A percentile compares a stretch with the other conserved stretches of the same genome.
Evolutionary conservation across 2,888 invertebrate genomes (phyloP).

Genomic region (Chaetogeoica ovagalla): DNA sequence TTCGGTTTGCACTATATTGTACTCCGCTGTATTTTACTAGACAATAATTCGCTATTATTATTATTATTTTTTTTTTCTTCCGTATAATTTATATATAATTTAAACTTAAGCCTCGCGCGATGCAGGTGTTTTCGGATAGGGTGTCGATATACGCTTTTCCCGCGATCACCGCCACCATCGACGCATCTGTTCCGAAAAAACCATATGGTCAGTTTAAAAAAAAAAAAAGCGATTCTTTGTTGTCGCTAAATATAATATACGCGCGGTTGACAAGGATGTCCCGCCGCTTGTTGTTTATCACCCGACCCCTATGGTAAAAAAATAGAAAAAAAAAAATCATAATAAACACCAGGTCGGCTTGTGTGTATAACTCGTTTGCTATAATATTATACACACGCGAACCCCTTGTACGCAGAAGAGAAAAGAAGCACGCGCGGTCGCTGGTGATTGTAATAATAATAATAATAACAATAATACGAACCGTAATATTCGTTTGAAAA

Average conservation of each 20-base stretch:
- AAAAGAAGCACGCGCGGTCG: no score
- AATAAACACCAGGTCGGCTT: not conserved
- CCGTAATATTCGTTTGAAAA: no score
- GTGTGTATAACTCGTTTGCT: not conserved
- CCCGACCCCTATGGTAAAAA: constrained; percentile 10
- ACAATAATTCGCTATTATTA: no score
- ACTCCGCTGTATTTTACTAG: no score
- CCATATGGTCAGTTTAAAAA: constrained; percentile 31
- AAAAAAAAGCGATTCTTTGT: constrained; percentile 35
- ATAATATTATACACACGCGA: no score
- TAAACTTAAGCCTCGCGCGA: not conserved
- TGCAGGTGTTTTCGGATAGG: constrained; percentile 6
- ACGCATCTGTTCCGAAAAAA: constrained; percentile 37
- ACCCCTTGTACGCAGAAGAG: no score
- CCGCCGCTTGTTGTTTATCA: not conserved
- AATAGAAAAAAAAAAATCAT: no score
- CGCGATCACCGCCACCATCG: not conserved
- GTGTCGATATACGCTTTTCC: not conserved
- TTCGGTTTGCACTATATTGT: not conserved
- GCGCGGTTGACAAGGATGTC: not conserved
- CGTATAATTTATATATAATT: no score
- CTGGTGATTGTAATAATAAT: no score
- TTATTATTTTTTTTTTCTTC: no score
- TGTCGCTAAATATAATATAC: constrained; percentile 8
- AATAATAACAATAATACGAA: no score